phyloP scores from a whole-genome alignment of 30 jellyfish, hydroid and myxozoan species.

The Aurelia sp. region DNA sequence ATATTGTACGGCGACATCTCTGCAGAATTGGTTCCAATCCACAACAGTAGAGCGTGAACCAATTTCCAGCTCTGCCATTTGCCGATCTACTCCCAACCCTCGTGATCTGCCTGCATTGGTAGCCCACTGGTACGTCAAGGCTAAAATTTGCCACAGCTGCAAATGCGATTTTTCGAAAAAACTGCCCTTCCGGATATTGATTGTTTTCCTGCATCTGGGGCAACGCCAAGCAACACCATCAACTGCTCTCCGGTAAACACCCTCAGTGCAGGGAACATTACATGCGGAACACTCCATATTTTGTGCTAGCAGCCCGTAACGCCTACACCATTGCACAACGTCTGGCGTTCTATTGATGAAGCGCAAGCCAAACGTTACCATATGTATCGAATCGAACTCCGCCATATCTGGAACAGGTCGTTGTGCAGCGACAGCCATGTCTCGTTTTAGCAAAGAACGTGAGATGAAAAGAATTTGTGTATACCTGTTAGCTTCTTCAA shows the following conservation, averaged over 20 bases:
- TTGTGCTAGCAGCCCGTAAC: not conserved
- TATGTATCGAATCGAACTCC: not conserved
- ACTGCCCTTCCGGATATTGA: constrained; percentile 8
- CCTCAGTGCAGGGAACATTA: not conserved
- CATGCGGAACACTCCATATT: not conserved
- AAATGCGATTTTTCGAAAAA: constrained; percentile 6
- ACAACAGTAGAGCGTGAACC: not conserved
- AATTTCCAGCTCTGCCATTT: constrained; percentile 40
- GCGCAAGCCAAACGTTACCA: not conserved
- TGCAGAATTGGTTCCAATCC: constrained; percentile 62
- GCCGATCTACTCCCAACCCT: constrained; percentile 24
- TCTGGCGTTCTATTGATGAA: not conserved
- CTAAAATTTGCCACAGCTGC: constrained; percentile 11
- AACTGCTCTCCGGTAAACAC: not conserved
- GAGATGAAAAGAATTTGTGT: too few species aligned
- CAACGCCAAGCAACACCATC: not conserved
- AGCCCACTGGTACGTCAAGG: constrained; percentile 4
- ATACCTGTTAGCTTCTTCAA: too few species aligned
- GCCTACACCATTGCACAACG: not conserved
- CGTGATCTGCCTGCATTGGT: constrained; percentile 14
- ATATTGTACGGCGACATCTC: constrained; percentile 27
- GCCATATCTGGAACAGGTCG: not conserved
- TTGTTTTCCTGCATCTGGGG: not conserved
- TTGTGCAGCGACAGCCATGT: not conserved
- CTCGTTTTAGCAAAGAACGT: too few species aligned